Base-by-base conservation (phyloP, 2,888 invertebrate species). In the Lepidonotus clava region DNA sequence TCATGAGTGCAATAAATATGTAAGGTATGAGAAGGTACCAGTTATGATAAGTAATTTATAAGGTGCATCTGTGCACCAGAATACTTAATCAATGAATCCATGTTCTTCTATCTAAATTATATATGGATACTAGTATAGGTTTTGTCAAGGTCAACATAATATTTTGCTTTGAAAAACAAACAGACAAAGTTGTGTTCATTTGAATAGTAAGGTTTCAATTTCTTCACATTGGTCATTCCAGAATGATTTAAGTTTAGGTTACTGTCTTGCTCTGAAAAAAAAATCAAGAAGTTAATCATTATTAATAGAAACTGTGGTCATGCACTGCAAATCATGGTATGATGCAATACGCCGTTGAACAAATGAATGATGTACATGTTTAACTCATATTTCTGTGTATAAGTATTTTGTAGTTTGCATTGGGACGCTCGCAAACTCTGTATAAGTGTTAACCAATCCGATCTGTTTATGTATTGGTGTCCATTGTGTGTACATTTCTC, bases 371-470 rank as follows among this genome's bases (percentile, higher is more conserved):
- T 34, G 36, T 71, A 71, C n/a, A 67, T 71, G 71, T 71, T 71
- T 71, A 71, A 34, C 38, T 71, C 36, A 38, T 71, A 71, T 36
- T 71, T 8, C 24, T 66, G 66, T 66, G 66, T 66, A 66, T 32
- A n/a, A n/a, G 66, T 66, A 4, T 76, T 66, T 28, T 40, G 80
- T 80, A 80, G 80, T 80, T 80, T 80, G 51, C 80, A 80, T 80
- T 34, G n/a, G 51, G n/a, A 71, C 71, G 71, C 71, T 71, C 36
- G 71, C 71, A 80, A 46, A 51, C 80, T 80, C 24, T 41, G 51
- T 80, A 24, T 80, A n/a, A 21, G 51, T 80, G 80, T 80, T 80
- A n/a, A 46, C 21, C 34, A 40, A 76, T 80, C 18, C 5, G 28
- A 24, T 46, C 24, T 80, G 80, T 80, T 80, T 8, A 21, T 46